Base-by-base conservation (phyloP, 2,888 invertebrate genomes). In the Onthophagus sagittarius region DNA sequence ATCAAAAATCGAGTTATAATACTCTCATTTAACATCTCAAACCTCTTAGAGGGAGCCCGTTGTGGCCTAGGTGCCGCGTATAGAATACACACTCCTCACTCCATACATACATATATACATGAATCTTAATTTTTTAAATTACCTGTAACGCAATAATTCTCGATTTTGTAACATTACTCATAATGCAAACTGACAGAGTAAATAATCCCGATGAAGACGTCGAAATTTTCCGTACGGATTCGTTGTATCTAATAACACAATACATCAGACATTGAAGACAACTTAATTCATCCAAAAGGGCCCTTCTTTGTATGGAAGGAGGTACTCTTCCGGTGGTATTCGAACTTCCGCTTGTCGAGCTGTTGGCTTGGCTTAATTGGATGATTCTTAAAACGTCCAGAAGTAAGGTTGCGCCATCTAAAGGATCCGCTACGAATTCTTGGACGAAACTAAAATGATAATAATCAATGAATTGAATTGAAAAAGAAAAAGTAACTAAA, bases 141-240 rank as follows among this genome's bases (percentile, higher is more conserved):
- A 95, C 95, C 91, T 97, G 95, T 74, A 97, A 87, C 7, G 96
- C 94, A 76, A 96, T 87, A 70, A 95, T 91, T 79, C 96, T 89
- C 13, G 94, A 93, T 79, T 94, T 92, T 82, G 94, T 94, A 75
- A 95, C 93, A 76, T 94, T 94, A 71, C 95, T 94, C 87, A 96
- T 95, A 81, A 95, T 94, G 85, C 94, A 94, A 11, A 94, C 94
- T 4, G 95, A 93, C 32, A 95, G 87, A 0, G 95, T 94, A 85
- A 95, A 93, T 9, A 96, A 89, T 5, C 95, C 95, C 14, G 93
- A 92, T 5, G 94, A 92, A 9, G 94, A 92, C 9, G 91, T 88
- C 14, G 94, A 92, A 78, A 96, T 86, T 76, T 94, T 88, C 72
- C 94, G 87, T 63, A 93, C 90, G 71, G 95, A 93, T 83, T 96